Evolutionary conservation across 2,113 vertebrate genomes (phyloP), one percentile per base, ranked within the genome.

Genomic region (Psephotus haematonotus): DNA sequence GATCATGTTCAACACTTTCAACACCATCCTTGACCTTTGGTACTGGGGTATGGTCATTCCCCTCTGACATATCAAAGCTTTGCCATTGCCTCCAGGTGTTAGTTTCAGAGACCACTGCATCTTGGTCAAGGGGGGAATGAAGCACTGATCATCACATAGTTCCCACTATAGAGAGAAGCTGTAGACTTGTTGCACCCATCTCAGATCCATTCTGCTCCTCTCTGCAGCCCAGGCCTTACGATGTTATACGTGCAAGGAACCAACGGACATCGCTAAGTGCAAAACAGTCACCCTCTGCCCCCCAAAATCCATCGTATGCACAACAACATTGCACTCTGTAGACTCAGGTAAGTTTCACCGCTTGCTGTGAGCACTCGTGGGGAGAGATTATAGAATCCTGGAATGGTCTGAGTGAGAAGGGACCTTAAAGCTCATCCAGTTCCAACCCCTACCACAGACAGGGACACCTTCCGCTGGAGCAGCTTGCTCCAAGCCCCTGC

Each of bases 191-290:
- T 47, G 70, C 1, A 4, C 43, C 9, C 23, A 43, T 16, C 63
- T 70, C 33, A 43, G 9, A n/a, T 7, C 9, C 24, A 2, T 84
- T 64, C 33, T 95, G 20, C 80, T 72, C 29, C 39, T n/a, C 33
- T 35, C 50, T 43, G 19, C 87, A 97, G 97, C 63, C 86, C 82
- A 82, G 13, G 57, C 67, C 67, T 77, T 97, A 8, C 44, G 2
- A 43, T 97, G 97, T 3, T 97, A 97, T 62, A 90, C 63, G 0
- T 97, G 96, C 96, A 37, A 35, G 23, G 53, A 88, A 3, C 96
- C 95, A 25, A 95, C 11, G 0, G 97, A 97, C 27, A 71, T 97
- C 2, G 24, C n/a, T 10, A 3, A 14, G 14, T 97, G 96, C 71
- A 81, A 1, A 35, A 72, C 43, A 1, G 1, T 16, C 50, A 11